Evolutionary conservation across 1,140 invertebrate genomes (phyloP).

Genomic region (Lordiphosa clarofinis): DNA sequence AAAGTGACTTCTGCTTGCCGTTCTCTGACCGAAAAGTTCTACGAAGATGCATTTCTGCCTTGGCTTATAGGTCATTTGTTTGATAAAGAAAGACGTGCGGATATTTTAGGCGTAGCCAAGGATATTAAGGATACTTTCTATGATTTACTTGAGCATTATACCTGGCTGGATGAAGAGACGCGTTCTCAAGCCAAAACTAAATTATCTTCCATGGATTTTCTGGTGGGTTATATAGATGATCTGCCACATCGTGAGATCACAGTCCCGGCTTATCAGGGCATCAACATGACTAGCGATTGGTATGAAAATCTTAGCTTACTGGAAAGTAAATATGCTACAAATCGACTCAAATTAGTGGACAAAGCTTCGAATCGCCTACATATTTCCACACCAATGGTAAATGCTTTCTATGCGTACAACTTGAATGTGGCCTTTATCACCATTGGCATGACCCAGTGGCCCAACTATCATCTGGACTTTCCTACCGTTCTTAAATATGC

Average conservation of each 20-base stretch:
- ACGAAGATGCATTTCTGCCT: constrained; percentile 61
- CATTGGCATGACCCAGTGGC: constrained; percentile 73
- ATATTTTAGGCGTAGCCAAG: constrained; percentile 52
- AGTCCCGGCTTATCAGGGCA: constrained; percentile 38
- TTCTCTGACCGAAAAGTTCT: constrained; percentile 44
- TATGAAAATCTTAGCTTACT: constrained; percentile 49
- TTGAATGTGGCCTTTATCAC: constrained; percentile 72
- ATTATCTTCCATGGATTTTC: constrained; percentile 60
- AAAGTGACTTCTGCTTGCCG: constrained; percentile 59
- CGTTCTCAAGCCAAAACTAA: constrained; percentile 62
- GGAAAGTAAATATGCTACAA: constrained; percentile 44
- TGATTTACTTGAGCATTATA: constrained; percentile 54
- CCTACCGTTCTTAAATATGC: constrained; percentile 81
- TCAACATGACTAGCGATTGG: constrained; percentile 52
- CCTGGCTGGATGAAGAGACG: constrained; percentile 70
- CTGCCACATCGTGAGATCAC: constrained; percentile 53
- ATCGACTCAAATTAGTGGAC: constrained; percentile 51
- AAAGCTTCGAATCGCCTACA: constrained; percentile 58
- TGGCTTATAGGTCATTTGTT: constrained; percentile 67
- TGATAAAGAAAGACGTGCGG: constrained; percentile 51
- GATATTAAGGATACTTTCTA: constrained; percentile 62
- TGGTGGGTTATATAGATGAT: constrained; percentile 70
- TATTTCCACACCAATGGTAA: constrained; percentile 59
- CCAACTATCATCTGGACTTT: constrained; percentile 56
- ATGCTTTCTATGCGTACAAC: constrained; percentile 71